Evolutionary conservation across 2,113 vertebrate genomes (phyloP), one percentile per base, ranked within the genome.

Genomic region (Rhombomys opimus): DNA sequence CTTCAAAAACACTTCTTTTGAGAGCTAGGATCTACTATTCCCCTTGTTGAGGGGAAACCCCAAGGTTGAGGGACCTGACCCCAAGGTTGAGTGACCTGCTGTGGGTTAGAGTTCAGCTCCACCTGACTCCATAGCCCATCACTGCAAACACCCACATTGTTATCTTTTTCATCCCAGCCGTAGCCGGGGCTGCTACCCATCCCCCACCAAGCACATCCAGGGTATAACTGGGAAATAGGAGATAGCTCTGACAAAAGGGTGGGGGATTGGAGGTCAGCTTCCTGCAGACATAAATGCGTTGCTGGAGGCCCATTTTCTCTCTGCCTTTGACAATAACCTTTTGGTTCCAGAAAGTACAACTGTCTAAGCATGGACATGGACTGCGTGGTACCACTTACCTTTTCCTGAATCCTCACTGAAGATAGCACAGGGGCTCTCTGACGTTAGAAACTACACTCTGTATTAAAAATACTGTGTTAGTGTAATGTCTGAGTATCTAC

Each of bases 321-420:
- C 80, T 87, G 41, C 90, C 46, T 82, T 97, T 95, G 20, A 88
- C n/a, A 81, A 73, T 86, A 95, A 70, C 91, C 54, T 87, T 94
- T 87, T 50, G 54, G 75, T 67, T 10, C 11, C 0, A 2, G 20
- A 13, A 46, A 38, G 22, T 67, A 89, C 18, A 91, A 20, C 57
- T 86, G 38, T 65, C 59, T 87, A 54, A 90, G 22, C 67, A 22
- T 50, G 22, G 17, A 81, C 30, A 68, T 61, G 84, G 38, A 10
- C 41, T 65, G 65, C n/a, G 63, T 78, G 30, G 59, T n/a, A 22
- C n/a, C 87, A 82, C 20, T 38, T 12, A 61, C 38, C 32, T 89
- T 81, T 91, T 88, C 7, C 91, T 89, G 88, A 73, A 11, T 72
- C 46, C 35, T 93, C 22, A 87, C 57, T 54, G 50, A 93, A 93